Base-by-base conservation (phyloP, 2,113 vertebrate species). In the Athene noctua region DNA sequence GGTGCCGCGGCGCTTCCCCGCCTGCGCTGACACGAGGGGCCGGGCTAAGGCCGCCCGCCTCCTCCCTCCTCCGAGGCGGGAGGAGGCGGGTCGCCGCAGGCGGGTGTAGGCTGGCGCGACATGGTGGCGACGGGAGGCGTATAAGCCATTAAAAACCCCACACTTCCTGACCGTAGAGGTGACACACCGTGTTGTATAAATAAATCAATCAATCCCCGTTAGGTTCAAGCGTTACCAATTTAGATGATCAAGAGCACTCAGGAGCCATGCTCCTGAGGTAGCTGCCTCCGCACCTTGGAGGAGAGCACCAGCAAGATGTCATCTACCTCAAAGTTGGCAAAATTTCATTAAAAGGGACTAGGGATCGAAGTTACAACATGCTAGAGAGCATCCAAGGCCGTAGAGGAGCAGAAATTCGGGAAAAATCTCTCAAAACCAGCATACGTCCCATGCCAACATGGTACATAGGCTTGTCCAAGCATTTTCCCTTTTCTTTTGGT, bases 11-110 rank as follows among this genome's bases (percentile, higher is more conserved):
- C 42, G 8, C 73, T 88, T 58, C 63, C 52, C 86, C 93, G 95
- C 97, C 97, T 97, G 96, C 97, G 97, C 97, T 93, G 96, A 93
- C 74, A 25, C 16, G 61, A 81, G 90, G 88, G 88, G 94, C 75
- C 38, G 58, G 57, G 67, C 67, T 13, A 46, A 25, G 52, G 59
- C 59, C 19, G 44, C 47, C 46, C 67, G 36, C 72, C 77, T 16
- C 47, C 34, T 25, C 42, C 72, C 20, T 34, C 22, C 27, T 0
- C 8, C 44, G 15, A 44, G n/a, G 44, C 42, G 8, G 17, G 17
- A 26, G 46, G 38, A 10, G 38, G 6, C 30, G 46, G 18, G 23
- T 9, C 7, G 15, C 9, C 40, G 27, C 27, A 9, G 51, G 27
- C 21, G 10, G 22, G 5, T 2, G 1, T 0, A 12, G 38, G 1